phyloP scores from a whole-genome alignment of 2,797 vertebrate genomes.

The Diplodus puntazzo region DNA sequence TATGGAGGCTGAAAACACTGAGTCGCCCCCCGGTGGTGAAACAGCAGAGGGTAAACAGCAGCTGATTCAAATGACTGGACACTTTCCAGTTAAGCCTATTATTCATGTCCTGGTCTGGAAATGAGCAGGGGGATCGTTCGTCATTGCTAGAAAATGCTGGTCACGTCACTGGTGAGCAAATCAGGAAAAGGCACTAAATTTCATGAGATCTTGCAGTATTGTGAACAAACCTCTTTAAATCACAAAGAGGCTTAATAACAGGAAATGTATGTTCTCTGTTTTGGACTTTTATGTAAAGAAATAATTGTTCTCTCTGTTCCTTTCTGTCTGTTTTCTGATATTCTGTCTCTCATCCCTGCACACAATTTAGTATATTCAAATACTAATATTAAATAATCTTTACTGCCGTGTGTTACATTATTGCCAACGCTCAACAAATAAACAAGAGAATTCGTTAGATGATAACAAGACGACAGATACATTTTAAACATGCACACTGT shows the following conservation, averaged over 20 bases:
- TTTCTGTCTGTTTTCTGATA: background rate
- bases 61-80: background rate
- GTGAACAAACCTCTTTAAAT: background rate
- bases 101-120: background rate
- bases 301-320: too few species aligned
- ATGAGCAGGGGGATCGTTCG: background rate
- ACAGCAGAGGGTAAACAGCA: background rate
- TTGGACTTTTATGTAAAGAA: background rate
- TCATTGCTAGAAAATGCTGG: background rate
- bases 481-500: too few species aligned
- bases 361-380: too few species aligned
- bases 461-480: too few species aligned
- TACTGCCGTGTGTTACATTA: too few species aligned
- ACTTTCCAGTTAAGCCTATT: background rate
- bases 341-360: background rate
- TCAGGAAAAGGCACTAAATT: background rate
- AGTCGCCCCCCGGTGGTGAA: slow-evolving; percentile 24
- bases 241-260: background rate
- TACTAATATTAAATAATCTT: too few species aligned
- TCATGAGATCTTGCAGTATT: background rate
- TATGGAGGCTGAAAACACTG: background rate
- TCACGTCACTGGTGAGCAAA: background rate
- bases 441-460: too few species aligned
- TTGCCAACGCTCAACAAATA: too few species aligned
- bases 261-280: background rate